Conservation (phyloP, 2,797 vertebrate genomes). For the Malurus leucopterus region DNA sequence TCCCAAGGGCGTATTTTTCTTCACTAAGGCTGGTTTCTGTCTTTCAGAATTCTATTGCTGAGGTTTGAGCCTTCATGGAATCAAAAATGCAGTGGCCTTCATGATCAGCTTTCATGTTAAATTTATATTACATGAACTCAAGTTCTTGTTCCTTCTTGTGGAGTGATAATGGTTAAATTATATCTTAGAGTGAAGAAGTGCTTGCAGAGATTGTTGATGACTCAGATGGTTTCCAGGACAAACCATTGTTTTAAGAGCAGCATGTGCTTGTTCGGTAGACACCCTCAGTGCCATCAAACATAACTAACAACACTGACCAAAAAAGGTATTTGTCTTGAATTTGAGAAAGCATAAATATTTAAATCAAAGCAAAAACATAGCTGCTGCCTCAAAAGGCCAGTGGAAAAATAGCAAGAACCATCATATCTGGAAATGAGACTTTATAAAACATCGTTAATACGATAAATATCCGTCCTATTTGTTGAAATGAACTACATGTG, state of each 20-base stretch:
- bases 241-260: conserved; percentile 36
- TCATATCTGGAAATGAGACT: neutral
- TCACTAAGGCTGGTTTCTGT: neutral
- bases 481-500: neutral
- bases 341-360: conserved; percentile 39
- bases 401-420: neutral
- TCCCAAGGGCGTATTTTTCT: neutral
- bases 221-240: neutral
- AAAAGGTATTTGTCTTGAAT: conserved; percentile 32
- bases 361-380: neutral
- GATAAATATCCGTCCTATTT: neutral
- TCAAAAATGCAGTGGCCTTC: neutral
- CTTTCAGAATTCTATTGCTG: neutral
- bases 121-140: neutral
- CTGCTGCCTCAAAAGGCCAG: neutral
- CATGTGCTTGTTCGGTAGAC: neutral
- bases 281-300: neutral
- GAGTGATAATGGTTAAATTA: neutral
- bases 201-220: conserved; percentile 1
- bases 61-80: neutral
- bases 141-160: neutral
- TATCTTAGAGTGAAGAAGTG: neutral
- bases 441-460: neutral
- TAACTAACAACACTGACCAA: neutral
- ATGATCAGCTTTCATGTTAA: neutral